phyloP scores from a whole-genome alignment of 2,797 vertebrate species.

The Cichlasoma orientale region DNA sequence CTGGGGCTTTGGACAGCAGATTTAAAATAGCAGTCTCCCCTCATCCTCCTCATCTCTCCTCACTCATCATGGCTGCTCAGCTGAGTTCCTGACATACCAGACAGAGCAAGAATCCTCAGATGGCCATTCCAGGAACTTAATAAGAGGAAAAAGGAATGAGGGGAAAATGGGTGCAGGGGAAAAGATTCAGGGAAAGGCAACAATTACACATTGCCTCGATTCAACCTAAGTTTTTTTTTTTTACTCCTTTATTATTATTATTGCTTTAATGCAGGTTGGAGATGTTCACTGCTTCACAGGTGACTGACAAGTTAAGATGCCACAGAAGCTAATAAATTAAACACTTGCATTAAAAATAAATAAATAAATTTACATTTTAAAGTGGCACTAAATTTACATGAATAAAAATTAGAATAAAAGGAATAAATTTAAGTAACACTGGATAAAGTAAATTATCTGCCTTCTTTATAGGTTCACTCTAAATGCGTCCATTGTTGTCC shows the following conservation, averaged over 20 bases:
- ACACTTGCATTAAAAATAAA: neutral
- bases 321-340: neutral
- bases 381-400: neutral
- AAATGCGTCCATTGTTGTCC: neutral
- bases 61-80: constrained; percentile 51
- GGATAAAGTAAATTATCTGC: neutral
- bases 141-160: constrained; percentile 48
- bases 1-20: constrained; percentile 23
- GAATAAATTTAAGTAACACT: too few relatives aligned
- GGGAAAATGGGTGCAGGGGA: constrained; percentile 2
- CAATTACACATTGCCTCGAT: neutral
- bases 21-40: constrained; percentile 32
- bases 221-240: neutral
- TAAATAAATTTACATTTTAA: neutral
- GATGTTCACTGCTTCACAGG: neutral
- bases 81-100: constrained; percentile 81
- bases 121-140: constrained; percentile 68
- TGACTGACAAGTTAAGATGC: neutral
- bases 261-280: neutral
- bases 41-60: constrained; percentile 26
- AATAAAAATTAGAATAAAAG: neutral
- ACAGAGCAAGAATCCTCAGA: constrained; percentile 76
- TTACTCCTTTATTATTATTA: too few relatives aligned
- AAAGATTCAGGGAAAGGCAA: neutral
- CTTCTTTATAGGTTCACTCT: neutral